Base-by-base conservation (phyloP, 2,113 vertebrate species). In the Tragulus kanchil region DNA sequence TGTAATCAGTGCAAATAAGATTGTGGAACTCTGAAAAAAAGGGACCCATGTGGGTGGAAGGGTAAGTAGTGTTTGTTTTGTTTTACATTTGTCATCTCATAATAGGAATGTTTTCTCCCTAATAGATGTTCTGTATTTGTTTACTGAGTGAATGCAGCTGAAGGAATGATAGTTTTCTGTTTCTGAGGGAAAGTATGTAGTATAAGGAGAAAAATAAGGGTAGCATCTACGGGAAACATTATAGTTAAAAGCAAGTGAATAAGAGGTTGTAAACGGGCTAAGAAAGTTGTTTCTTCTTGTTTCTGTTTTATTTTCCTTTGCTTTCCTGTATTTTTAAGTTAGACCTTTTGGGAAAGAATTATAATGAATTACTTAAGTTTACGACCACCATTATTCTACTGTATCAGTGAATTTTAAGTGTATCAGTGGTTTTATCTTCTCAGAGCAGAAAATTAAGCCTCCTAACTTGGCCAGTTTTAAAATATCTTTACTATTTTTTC, bases 241-340 rank as follows among this genome's bases (percentile, higher is more conserved):
- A 83, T 9, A 93, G 25, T 84, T 77, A 87, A 19, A 31, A 50
- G 14, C 28, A 85, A 71, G 15, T 87, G 31, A 73, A 83, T 85
- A 77, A 82, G 48, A 78, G 21, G 21, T 45, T 50, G 16, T 78
- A 93, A 90, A 69, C 50, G 23, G 23, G 19, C 84, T 71, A 16
- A 84, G 48, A 71, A 83, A 16, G 4, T 58, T 23, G 13, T 56
- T 86, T 64, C 31, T 61, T 16, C 5, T 52, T 77, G 17, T 7
- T 69, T 19, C 59, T 82, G 69, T 52, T 52, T 85, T 67, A n/a
- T 81, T 85, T 67, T 65, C 28, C 13, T 64, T 83, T 28, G 23
- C 31, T 81, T 73, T 69, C 25, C n/a, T 83, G 19, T 90, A 73
- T 73, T 78, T 93, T 58, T 14, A 45, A 97, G 62, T 90, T 82